Base-by-base conservation (phyloP, 1,140 invertebrate species). In the Tachypleus tridentatus region DNA sequence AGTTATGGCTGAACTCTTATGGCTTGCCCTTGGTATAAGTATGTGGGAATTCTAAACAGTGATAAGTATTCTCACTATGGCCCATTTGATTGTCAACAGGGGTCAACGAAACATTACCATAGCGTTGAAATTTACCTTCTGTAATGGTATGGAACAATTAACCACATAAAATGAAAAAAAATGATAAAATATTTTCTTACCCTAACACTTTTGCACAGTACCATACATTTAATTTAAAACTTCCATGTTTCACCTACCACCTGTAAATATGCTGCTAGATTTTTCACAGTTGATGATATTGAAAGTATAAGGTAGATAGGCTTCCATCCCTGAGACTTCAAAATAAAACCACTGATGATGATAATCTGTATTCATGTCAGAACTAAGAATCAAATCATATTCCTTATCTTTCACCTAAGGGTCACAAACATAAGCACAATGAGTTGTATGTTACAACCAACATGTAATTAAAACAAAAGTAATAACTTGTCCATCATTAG, bases 331-430 rank as follows among this genome's bases (percentile, higher is more conserved):
- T 29, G 85, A 85, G 10, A 95, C 85, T 80, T 90, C 85, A 75
- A 95, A 96, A 77, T 95, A 96, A 77, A 94, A 96, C 92, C 92
- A 96, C 70, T 93, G 89, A 72, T 88, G 86, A 69, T 91, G 83
- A 62, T 85, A 84, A 5, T 77, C 78, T 48, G 86, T 87, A 76
- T 93, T 93, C 3, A 93, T 85, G 74, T 96, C 92, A 7, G 91
- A 88, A 63, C 91, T 83, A 50, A 98, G 79, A 72, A 97, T 87
- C n/a, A 98, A 80, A 77, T 98, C 93, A 76, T 98, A 98, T 75
- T 97, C 97, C 71, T 80, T 76, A n/a, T 78, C 73, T 66, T 82
- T 83, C 72, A 86, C 81, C 86, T 88, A 72, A 62, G 77, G 1
- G 53, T 1, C 7, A 54, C 7, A 8, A 8, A 54, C n/a, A n/a